Evolutionary conservation across 1,140 invertebrate genomes (phyloP).

Genomic region (Bombus sibiricus): DNA sequence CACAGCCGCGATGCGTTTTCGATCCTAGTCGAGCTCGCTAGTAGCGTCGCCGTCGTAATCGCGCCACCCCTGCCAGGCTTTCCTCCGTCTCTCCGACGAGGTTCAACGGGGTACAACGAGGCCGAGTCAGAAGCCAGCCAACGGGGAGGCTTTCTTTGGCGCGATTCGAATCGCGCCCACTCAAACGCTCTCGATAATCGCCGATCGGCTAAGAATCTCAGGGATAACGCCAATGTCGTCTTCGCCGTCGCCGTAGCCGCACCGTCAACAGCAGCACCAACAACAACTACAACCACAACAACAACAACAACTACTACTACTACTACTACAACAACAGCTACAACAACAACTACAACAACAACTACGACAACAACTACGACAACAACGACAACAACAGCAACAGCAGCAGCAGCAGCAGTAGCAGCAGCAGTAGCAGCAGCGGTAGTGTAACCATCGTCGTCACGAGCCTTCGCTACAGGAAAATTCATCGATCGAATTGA

Average conservation of each 20-base stretch:
- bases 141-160: conserved; percentile 74
- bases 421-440: not conserved
- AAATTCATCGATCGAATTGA: not conserved
- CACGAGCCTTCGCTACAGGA: not conserved
- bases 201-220: conserved; percentile 16
- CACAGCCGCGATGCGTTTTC: conserved; percentile 27
- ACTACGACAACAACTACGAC: accelerated
- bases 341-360: accelerated
- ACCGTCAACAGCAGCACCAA: too few species aligned
- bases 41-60: not conserved
- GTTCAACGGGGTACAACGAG: conserved; percentile 66
- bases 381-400: too few species aligned
- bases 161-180: conserved; percentile 7
- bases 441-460: not conserved
- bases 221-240: conserved; percentile 11
- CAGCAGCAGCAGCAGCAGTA: not conserved
- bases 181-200: conserved; percentile 11
- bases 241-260: not conserved
- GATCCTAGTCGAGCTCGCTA: conserved; percentile 13
- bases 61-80: conserved; percentile 12
- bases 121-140: conserved; percentile 66
- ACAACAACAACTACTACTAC: too few species aligned
- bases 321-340: accelerated
- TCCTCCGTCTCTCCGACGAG: conserved; percentile 32
- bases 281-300: too few species aligned